phyloP scores from a whole-genome alignment of 2,888 invertebrate genomes.

The Nomada lathburiana region DNA sequence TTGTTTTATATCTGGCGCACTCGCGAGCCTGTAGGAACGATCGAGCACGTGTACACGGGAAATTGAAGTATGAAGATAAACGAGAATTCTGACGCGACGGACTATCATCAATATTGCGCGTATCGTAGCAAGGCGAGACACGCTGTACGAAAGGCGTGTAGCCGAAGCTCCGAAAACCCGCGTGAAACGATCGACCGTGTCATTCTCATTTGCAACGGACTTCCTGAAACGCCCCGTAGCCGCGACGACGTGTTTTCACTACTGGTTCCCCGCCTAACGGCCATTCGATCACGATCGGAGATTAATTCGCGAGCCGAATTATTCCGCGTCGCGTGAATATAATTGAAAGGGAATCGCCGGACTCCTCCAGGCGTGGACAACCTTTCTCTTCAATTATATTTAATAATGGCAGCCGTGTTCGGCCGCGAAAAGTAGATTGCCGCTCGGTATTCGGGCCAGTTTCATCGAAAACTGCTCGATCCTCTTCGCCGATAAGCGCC shows the following conservation, averaged over 20 bases:
- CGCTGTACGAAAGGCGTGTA: neutral
- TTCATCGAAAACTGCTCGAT: conserved; percentile 35
- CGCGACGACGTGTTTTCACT: conserved; percentile 9
- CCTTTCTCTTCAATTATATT: conserved; percentile 71
- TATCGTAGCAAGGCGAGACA: conserved; percentile 16
- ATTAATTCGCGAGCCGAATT: conserved; percentile 28
- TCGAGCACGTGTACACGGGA: conserved; percentile 54
- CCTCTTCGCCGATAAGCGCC: conserved; percentile 32
- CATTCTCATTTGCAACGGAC: conserved; percentile 18
- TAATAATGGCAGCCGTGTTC: conserved; percentile 53
- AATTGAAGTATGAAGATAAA: conserved; percentile 66
- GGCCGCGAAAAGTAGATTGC: conserved; percentile 18
- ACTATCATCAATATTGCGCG: conserved; percentile 57
- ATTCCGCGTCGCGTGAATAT: conserved; percentile 6
- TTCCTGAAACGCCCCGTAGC: neutral
- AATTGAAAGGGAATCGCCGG: conserved; percentile 25
- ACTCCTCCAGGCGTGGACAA: conserved; percentile 14
- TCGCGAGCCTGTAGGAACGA: conserved; percentile 21
- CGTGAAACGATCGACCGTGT: conserved; percentile 25
- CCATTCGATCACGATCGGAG: conserved; percentile 3
- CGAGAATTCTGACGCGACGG: conserved; percentile 50
- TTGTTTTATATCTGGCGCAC: conserved; percentile 27
- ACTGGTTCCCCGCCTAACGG: neutral
- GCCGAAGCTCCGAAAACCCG: conserved; percentile 6
- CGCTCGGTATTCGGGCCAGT: neutral